Base-by-base conservation (phyloP, 1,140 invertebrate genomes). In the Theocolax elegans region DNA sequence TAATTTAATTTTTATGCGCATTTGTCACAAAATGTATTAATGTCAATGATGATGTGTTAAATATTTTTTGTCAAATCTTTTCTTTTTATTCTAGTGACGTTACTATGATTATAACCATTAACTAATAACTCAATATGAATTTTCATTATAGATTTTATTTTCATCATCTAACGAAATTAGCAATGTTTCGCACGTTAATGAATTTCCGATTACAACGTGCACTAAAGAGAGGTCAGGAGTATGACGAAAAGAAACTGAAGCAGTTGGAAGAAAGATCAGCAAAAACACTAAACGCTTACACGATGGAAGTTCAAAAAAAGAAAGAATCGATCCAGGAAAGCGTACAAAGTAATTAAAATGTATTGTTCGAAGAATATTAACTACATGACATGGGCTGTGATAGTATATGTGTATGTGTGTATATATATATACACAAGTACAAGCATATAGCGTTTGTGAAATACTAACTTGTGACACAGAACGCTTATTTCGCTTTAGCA, bases 141-240 rank as follows among this genome's bases (percentile, higher is more conserved):
- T 35, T 35, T 35, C 10, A 35, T 49, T 38, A n/a, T 15, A 73
- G 72, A 23, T 49, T 62, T 19, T 38, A 25, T 21, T 73, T 76
- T 21, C 53, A 67, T 19, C 64, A 73, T 27, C 17, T 21, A 3
- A 31, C 56, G 9, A 70, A 67, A 40, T 48, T 77, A 29, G 66
- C 77, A 54, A 68, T 48, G 13, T 23, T 77, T 8, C 9, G 54
- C 0, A 7, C 15, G 13, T 59, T 74, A 3, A 19, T 72, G 42
- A 80, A 79, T 46, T 72, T 44, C 62, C 31, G 62, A 17, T 19
- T 79, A 0, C 21, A 46, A 1, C 29, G 21, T 19, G 19, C 63
- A 10, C 48, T 77, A 3, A 58, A 77, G 21, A 69, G 42, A n/a
- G 78, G 74, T n/a, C 12, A 48, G 7, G 67, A 70, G 8, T 71